These are phyloP conservation scores for Napeogenes inachia DNA, from an alignment of 2,888 invertebrate genomes.

Conservation along the genomic window DNA sequence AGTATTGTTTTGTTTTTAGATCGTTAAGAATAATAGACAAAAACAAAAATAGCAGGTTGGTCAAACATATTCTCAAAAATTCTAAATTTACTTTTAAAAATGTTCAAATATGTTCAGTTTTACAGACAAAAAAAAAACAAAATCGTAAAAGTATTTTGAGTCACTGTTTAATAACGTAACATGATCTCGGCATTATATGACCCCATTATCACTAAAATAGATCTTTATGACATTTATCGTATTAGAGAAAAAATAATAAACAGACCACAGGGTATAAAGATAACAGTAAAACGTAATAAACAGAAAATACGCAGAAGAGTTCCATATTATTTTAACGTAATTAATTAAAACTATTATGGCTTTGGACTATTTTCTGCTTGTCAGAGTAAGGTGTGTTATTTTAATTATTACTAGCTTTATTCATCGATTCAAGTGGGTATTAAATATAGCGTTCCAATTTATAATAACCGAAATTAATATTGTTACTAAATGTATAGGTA, in stretches of 20 bases:
- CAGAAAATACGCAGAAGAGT: conserved; percentile 48
- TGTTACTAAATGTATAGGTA: conserved; percentile 47
- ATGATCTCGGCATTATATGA: neutral
- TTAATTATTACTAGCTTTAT: neutral
- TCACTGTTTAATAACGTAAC: too few species aligned
- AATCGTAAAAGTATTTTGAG: too few species aligned
- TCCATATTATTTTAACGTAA: conserved; percentile 58
- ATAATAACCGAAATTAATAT: conserved; percentile 27
- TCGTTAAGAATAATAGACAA: too few species aligned
- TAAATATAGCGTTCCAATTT: neutral
- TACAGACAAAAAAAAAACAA: too few species aligned
- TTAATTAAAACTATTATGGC: conserved; percentile 66
- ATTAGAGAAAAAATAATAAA: conserved; percentile 24
- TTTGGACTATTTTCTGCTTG: conserved; percentile 41
- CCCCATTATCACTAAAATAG: neutral
- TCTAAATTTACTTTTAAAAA: too few species aligned
- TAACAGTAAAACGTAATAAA: conserved; percentile 53
- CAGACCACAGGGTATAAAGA: conserved; percentile 42
- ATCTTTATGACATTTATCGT: conserved; percentile 8
- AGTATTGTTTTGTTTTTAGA: too few species aligned
- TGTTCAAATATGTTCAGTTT: too few species aligned
- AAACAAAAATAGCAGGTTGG: too few species aligned
- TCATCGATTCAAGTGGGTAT: neutral
- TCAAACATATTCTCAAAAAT: too few species aligned
- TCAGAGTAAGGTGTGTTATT: conserved; percentile 34